Evolutionary conservation across 2,113 vertebrate genomes (phyloP), one percentile per base, ranked within the genome.

Genomic region (Theropithecus gelada): DNA sequence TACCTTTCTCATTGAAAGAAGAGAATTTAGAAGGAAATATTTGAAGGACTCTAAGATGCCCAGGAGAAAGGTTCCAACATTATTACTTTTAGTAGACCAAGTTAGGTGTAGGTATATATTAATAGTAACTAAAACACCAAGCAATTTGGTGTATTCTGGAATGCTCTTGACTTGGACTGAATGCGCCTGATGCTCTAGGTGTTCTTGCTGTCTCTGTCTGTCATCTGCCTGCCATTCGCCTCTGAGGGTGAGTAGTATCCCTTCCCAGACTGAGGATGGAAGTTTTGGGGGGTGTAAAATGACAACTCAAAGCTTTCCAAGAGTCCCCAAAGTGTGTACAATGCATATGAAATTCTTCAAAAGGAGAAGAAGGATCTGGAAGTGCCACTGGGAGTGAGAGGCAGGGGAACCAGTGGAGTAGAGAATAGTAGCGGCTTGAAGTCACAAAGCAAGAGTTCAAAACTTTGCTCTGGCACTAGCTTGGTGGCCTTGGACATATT

Each of bases 401-500:
- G 35, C 35, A 83, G 68, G 72, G 22, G n/a, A 40, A n/a, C n/a
- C 1, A 43, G 38, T 64, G 50, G 66, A 40, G 30, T n/a, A 32
- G 84, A 43, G 43, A 80, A 45, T 20, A 80, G 13, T 32, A 30
- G 32, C 32, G 55, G 57, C 92, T 95, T 94, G 87, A 95, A 96
- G 83, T 64, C 32, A 86, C 48, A 89, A 8, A 75, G 55, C 2
- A 3, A 13, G 13, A 45, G 57, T 89, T 95, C 68, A 79, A 12
- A 25, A 92, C 88, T 97, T 88, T 55, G 40, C 59, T 96, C 73
- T 89, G 84, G 79, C 6, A 6, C 40, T 96, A 2, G 92, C 89
- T 90, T 84, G 66, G 64, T 91, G 90, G 72, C 89, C 68, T 78
- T 72, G 61, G 94, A 93, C 92, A 97, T 70, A 92, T 94, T 66